Conservation (phyloP, 2,888 invertebrate species). For the Cetonia aurata region DNA sequence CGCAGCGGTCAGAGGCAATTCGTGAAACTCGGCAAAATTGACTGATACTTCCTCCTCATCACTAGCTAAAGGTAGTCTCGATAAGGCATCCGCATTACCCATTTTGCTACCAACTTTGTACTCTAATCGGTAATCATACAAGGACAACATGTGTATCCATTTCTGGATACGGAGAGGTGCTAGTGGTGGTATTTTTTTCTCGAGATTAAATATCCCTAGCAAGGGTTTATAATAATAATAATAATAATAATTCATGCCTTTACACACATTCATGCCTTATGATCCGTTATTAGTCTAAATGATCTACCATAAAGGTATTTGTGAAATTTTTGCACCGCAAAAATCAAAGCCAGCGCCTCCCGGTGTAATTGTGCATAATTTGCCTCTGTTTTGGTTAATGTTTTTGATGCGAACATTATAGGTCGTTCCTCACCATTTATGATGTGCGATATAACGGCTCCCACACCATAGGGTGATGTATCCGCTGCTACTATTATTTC, state of each 20-base stretch:
- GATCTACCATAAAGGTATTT: constrained; percentile 61
- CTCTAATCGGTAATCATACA: constrained; percentile 20
- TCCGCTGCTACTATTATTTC: constrained; percentile 22
- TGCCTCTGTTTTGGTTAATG: constrained; percentile 48
- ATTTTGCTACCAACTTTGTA: constrained; percentile 14
- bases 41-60: no score
- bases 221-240: no score
- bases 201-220: constrained; percentile 50
- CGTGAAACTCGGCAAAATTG: no score
- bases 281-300: constrained; percentile 51
- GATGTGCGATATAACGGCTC: constrained; percentile 48
- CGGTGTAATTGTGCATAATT: constrained; percentile 50
- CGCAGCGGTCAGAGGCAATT: no score
- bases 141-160: constrained; percentile 8
- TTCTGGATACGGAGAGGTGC: constrained; percentile 36
- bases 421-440: constrained; percentile 50
- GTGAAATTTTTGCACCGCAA: constrained; percentile 62
- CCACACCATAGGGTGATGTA: constrained; percentile 35
- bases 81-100: constrained; percentile 27
- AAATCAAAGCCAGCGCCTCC: constrained; percentile 56
- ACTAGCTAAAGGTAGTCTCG: constrained; percentile 26
- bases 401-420: constrained; percentile 50
- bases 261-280: no score
- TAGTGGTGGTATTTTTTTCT: constrained; percentile 45
- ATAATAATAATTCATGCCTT: no score